These are phyloP conservation scores for Mallotus villosus DNA, from an alignment of 2,797 vertebrate species.

Conservation along the genomic window DNA sequence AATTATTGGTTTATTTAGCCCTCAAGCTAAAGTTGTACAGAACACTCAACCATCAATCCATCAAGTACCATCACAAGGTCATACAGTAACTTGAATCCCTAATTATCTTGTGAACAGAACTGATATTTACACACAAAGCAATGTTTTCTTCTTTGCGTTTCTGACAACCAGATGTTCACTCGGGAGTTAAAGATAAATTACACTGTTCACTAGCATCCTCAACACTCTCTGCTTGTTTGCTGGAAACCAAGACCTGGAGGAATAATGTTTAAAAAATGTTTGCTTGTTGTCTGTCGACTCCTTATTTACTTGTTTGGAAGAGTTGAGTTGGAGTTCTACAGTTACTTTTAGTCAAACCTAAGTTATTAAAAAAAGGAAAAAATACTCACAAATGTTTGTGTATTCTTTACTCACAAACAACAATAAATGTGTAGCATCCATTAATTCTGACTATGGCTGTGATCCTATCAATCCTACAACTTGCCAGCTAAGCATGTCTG, in stretches of 20 bases:
- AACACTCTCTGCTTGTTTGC: too few species aligned
- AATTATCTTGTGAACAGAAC: conserved; percentile 7
- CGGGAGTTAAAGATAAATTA: too few species aligned
- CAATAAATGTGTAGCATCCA: neutral
- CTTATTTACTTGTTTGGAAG: neutral
- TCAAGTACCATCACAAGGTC: neutral
- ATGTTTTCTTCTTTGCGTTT: neutral
- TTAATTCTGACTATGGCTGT: neutral
- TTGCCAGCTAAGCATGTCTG: conserved; percentile 9
- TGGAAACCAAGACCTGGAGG: too few species aligned
- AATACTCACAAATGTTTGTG: neutral
- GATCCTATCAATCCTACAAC: conserved; percentile 10
- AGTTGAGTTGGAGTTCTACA: neutral
- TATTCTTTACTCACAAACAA: neutral
- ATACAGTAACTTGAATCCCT: neutral
- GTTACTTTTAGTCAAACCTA: neutral
- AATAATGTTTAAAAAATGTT: too few species aligned
- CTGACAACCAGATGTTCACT: neutral
- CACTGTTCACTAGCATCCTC: too few species aligned
- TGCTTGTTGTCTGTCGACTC: too few species aligned
- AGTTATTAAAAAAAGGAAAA: neutral
- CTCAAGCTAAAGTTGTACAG: neutral
- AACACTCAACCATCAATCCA: conserved; percentile 6
- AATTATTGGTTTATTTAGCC: neutral
- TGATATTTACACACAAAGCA: neutral